These are phyloP conservation scores for Diploptera punctata DNA, from an alignment of 2,888 invertebrate genomes.

Conservation along the genomic window DNA sequence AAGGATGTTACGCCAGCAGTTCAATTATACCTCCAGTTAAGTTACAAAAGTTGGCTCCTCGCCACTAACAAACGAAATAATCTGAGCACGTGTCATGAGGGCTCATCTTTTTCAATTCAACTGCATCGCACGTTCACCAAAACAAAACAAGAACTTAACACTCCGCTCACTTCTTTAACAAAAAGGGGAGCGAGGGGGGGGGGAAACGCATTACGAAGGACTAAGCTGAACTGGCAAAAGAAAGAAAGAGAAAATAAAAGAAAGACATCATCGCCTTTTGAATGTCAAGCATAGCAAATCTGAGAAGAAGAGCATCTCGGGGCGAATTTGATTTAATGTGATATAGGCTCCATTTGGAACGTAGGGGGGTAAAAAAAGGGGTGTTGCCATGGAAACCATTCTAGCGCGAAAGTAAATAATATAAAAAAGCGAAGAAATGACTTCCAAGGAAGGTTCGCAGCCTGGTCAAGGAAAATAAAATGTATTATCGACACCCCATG, in stretches of 20 bases:
- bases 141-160: slow-evolving; percentile 10
- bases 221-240: background rate
- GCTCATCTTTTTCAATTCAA: slow-evolving; percentile 25
- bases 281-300: slow-evolving; percentile 41
- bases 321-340: slow-evolving; percentile 39
- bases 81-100: slow-evolving; percentile 16
- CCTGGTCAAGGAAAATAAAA: too few relatives aligned
- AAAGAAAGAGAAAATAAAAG: slow-evolving; percentile 14
- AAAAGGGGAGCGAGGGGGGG: slow-evolving; percentile 4
- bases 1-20: background rate
- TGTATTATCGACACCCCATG: too few relatives aligned
- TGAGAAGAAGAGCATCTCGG: slow-evolving; percentile 22
- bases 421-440: too few relatives aligned
- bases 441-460: too few relatives aligned
- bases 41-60: slow-evolving; percentile 1
- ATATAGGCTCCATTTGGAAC: slow-evolving; percentile 12
- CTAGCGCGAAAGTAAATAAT: too few relatives aligned
- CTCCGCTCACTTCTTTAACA: slow-evolving; percentile 1
- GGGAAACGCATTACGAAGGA: background rate
- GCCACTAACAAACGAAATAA: slow-evolving; percentile 1
- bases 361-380: slow-evolving; percentile 5
- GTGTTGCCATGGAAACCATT: slow-evolving; percentile 30
- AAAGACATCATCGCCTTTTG: slow-evolving; percentile 41
- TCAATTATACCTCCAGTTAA: slow-evolving; percentile 3
- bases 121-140: slow-evolving; percentile 21